Evolutionary conservation across 2,113 vertebrate genomes (phyloP), one percentile per base, ranked within the genome.

Genomic region (Pachypanchax playfairii): DNA sequence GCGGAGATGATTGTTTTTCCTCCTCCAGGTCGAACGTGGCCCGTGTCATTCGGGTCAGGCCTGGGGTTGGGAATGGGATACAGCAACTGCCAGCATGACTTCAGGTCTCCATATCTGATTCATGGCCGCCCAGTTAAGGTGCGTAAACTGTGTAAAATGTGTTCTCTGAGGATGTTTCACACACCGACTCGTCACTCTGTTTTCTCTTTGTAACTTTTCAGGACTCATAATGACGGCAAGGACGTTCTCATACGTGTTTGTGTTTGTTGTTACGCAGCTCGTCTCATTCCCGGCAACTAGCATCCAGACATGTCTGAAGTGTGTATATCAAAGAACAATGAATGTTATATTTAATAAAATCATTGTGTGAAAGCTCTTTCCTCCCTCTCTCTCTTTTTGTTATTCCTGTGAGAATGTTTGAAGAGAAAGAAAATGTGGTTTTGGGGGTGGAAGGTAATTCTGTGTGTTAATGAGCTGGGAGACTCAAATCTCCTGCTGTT

Each of bases 71-170:
- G 95, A 57, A 96, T 96, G 94, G 95, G 93, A 52, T 96, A 94
- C 82, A 91, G 94, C 81, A 96, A 97, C 89, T 97, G 96, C 84
- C 95, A 96, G 57, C 93, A 95, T n/a, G 94, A 96, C 85, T 94
- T 96, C 77, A 93, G 89, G 79, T 90, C 93, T 64, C 94, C 93
- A 0, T 93, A 94, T 77, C 93, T 96, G 78, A 91, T 97, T 64
- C 95, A 95, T 39, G 93, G 94, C 53, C 93, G 87, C 79, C 90
- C 90, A 82, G 92, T 95, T 65, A 95, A 97, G 90, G 95, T 97
- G 86, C 84, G 84, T 1, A 3, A 14, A 18, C 31, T 6, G 11
- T 14, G 12, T 39, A 4, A 73, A 43, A 41, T 36, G 15, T 39
- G 12, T 47, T 17, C 20, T 62, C 29, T 54, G 25, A 36, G 69